Evolutionary conservation across 2,888 invertebrate genomes (phyloP).

Genomic region (Lapara coniferarum): DNA sequence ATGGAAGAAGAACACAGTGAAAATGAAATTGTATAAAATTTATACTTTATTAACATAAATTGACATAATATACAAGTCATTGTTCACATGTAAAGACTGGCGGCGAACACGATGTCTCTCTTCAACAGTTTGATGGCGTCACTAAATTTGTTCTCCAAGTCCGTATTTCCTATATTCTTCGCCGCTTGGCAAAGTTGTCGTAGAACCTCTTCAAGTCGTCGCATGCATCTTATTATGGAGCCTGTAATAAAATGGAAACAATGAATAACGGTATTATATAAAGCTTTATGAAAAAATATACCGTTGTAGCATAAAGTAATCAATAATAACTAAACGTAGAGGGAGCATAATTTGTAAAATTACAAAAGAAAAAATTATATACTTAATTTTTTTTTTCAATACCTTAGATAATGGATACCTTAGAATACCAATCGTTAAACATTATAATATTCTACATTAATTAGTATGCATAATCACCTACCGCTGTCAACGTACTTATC

Average conservation of each 20-base stretch:
- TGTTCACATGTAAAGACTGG: slow-evolving; percentile 91
- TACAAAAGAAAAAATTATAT: too few species aligned
- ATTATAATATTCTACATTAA: too few species aligned
- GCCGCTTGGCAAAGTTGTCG: slow-evolving; percentile 98
- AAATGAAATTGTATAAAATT: background rate
- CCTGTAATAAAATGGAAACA: slow-evolving; percentile 52
- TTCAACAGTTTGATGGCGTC: slow-evolving; percentile 96
- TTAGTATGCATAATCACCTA: too few species aligned
- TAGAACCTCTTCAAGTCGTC: slow-evolving; percentile 97
- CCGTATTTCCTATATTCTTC: slow-evolving; percentile 97
- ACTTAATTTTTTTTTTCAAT: too few species aligned
- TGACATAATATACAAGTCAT: background rate
- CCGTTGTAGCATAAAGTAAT: too few species aligned
- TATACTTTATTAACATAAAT: slow-evolving; percentile 1
- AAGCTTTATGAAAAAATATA: background rate
- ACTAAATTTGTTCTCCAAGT: slow-evolving; percentile 97
- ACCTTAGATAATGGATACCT: too few species aligned
- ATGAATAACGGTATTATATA: background rate
- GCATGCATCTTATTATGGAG: slow-evolving; percentile 92
- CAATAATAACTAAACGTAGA: too few species aligned
- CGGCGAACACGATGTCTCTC: slow-evolving; percentile 99
- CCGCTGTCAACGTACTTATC: too few species aligned
- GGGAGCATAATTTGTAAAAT: too few species aligned
- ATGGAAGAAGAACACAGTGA: background rate
- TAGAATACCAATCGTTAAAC: too few species aligned